phyloP scores from a whole-genome alignment of 2,113 vertebrate genomes.

The Indri indri region DNA sequence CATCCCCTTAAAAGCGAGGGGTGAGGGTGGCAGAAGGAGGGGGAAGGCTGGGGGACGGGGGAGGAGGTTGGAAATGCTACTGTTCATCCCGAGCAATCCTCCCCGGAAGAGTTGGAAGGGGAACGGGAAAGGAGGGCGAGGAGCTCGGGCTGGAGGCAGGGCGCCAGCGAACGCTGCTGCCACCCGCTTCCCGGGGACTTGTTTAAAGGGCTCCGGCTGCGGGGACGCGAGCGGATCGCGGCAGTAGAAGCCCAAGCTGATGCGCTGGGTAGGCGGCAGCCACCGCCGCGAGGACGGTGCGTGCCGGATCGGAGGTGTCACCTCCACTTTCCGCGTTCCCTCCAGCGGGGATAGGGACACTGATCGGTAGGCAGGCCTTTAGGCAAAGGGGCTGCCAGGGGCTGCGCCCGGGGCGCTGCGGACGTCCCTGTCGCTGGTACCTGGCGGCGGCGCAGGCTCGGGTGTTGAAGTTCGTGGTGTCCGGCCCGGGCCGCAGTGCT shows the following conservation, averaged over 20 bases:
- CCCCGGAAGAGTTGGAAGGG: slow-evolving; percentile 70
- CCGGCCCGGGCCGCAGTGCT: not conserved
- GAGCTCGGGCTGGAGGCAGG: slow-evolving; percentile 38
- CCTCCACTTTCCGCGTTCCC: slow-evolving; percentile 38
- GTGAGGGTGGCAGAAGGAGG: not conserved
- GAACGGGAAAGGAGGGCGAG: slow-evolving; percentile 49
- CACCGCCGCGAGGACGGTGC: slow-evolving; percentile 1
- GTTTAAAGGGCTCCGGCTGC: slow-evolving; percentile 60
- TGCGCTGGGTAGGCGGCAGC: not conserved
- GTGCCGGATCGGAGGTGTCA: slow-evolving; percentile 45
- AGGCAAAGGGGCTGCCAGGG: not conserved
- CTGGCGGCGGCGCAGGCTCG: not conserved
- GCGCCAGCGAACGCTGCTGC: slow-evolving; percentile 45
- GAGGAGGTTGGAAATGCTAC: not conserved
- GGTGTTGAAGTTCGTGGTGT: slow-evolving; percentile 58
- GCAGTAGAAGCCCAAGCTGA: not conserved
- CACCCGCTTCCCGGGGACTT: slow-evolving; percentile 50
- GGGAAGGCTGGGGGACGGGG: not conserved
- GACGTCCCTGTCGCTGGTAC: not conserved
- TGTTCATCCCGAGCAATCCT: slow-evolving; percentile 28
- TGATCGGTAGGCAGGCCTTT: slow-evolving; percentile 46
- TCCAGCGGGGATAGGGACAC: not conserved
- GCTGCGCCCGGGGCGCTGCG: not conserved
- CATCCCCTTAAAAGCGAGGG: not conserved
- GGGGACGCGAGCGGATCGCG: slow-evolving; percentile 3